Evolutionary conservation across 2,797 vertebrate genomes (phyloP).

Genomic region (Furcifer pardalis): DNA sequence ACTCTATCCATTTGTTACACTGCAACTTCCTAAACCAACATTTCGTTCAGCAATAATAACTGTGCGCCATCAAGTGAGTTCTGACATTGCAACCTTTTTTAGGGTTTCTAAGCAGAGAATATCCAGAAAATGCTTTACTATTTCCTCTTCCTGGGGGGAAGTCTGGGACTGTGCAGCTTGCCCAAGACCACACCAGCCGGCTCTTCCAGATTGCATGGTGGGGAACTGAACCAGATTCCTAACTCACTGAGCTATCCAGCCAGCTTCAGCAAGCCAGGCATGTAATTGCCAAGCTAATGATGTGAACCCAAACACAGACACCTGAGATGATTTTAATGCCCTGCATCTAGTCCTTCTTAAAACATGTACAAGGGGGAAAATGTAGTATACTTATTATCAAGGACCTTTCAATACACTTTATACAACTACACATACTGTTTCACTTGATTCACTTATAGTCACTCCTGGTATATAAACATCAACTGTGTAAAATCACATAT

Average conservation of each 20-base stretch:
- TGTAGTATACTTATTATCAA: not conserved
- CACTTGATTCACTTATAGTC: slow-evolving; percentile 3
- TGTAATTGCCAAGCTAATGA: slow-evolving; percentile 9
- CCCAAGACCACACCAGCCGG: too few relatives aligned
- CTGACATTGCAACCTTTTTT: too few relatives aligned
- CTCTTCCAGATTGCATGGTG: too few relatives aligned
- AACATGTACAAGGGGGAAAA: not conserved
- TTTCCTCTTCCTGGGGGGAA: too few relatives aligned
- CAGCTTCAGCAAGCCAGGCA: slow-evolving; percentile 9
- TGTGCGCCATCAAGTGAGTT: too few relatives aligned
- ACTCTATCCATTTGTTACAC: not conserved
- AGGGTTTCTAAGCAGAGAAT: too few relatives aligned
- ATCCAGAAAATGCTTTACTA: too few relatives aligned
- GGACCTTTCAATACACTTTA: not conserved
- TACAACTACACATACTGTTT: not conserved
- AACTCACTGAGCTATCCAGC: too few relatives aligned
- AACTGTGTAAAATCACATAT: slow-evolving; percentile 24
- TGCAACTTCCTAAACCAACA: not conserved
- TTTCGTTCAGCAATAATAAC: too few relatives aligned
- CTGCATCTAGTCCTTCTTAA: not conserved
- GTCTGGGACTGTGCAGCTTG: too few relatives aligned
- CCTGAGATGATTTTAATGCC: not conserved
- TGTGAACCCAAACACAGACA: accelerated
- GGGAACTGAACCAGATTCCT: too few relatives aligned
- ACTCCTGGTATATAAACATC: not conserved